phyloP scores from a whole-genome alignment of 1,140 invertebrate genomes.

The Drosophila santomea region DNA sequence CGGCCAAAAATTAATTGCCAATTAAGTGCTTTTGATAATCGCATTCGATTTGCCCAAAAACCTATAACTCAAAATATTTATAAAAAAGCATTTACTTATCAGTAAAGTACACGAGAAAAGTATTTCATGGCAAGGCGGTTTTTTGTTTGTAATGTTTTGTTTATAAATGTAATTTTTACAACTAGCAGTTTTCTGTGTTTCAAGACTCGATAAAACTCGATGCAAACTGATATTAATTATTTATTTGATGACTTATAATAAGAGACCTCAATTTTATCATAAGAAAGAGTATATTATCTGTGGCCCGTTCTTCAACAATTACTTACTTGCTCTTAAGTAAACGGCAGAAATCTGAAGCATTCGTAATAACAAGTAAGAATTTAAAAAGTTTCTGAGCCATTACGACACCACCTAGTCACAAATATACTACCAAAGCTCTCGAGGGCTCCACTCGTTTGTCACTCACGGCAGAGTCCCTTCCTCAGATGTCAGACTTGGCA shows the following conservation, averaged over 20 bases:
- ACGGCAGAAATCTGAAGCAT: too few species aligned
- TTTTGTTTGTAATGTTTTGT: slow-evolving; percentile 8
- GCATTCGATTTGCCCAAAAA: slow-evolving; percentile 31
- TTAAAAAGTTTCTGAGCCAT: slow-evolving; percentile 18
- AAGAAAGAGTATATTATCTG: too few species aligned
- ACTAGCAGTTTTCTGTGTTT: too few species aligned
- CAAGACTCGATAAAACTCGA: too few species aligned
- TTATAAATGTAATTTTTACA: background rate
- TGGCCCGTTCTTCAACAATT: too few species aligned
- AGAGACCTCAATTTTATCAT: too few species aligned
- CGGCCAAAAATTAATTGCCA: slow-evolving; percentile 46
- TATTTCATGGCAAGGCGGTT: slow-evolving; percentile 15
- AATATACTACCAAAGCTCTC: slow-evolving; percentile 10
- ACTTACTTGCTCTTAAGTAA: background rate
- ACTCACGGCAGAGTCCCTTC: slow-evolving; percentile 7
- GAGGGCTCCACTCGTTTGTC: background rate
- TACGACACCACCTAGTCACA: slow-evolving; percentile 1
- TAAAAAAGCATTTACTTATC: slow-evolving; percentile 11
- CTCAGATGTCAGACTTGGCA: slow-evolving; percentile 20
- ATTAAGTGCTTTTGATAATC: slow-evolving; percentile 51
- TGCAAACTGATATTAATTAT: too few species aligned
- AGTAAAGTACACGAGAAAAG: slow-evolving; percentile 4
- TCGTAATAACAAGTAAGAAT: slow-evolving; percentile 1
- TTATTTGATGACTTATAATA: too few species aligned
- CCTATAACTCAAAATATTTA: slow-evolving; percentile 11